Evolutionary conservation across 2,888 invertebrate genomes (phyloP).

Genomic region (Rhynchonema sp.): DNA sequence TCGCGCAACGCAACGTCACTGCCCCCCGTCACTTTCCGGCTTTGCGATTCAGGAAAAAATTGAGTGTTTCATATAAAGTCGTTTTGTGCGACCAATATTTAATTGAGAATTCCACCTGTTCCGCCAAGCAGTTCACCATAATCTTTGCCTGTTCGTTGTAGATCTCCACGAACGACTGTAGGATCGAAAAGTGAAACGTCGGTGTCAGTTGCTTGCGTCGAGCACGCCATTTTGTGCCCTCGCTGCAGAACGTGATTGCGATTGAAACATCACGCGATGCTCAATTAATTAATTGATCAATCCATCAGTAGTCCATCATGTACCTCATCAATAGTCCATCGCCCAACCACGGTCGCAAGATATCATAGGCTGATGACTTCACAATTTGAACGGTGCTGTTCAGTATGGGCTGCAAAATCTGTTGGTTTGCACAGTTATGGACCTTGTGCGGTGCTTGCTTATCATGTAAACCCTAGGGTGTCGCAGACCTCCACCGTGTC

Average conservation of each 20-base stretch:
- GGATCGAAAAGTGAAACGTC: slow-evolving; percentile 36
- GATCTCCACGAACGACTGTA: slow-evolving; percentile 30
- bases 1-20: too few relatives aligned
- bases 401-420: not conserved
- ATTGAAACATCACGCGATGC: too few relatives aligned
- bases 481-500: not conserved
- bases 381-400: slow-evolving; percentile 8
- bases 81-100: too few relatives aligned
- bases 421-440: too few relatives aligned
- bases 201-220: slow-evolving; percentile 35
- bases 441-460: too few relatives aligned
- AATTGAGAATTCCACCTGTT: too few relatives aligned
- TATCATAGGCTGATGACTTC: slow-evolving; percentile 27
- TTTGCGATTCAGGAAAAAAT: too few relatives aligned
- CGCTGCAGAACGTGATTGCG: slow-evolving; percentile 25
- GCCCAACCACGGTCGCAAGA: slow-evolving; percentile 31
- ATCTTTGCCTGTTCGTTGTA: not conserved
- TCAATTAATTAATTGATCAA: too few relatives aligned
- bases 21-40: too few relatives aligned
- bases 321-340: slow-evolving; percentile 30
- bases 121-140: not conserved
- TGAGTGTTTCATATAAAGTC: too few relatives aligned
- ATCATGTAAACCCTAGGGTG: too few relatives aligned
- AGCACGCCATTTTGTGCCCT: slow-evolving; percentile 33
- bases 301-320: too few relatives aligned